A percentile compares a stretch with the other conserved stretches of the same genome.
Conservation (phyloP, 2,113 vertebrate species). For the Archocentrus centrarchus region DNA sequence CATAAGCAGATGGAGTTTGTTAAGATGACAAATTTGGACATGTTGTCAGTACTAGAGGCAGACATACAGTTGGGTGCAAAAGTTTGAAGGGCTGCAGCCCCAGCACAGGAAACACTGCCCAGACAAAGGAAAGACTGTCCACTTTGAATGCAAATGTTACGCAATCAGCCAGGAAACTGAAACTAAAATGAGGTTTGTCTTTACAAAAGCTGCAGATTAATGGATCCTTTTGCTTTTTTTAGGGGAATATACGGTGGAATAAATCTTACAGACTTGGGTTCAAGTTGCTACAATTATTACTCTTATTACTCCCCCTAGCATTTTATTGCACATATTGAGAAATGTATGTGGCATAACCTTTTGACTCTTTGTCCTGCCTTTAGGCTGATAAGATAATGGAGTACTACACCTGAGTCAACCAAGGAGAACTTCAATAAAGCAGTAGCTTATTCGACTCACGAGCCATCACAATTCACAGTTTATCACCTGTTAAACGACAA, state of each 20-base stretch:
- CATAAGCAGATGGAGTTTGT: background rate
- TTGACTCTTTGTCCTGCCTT: background rate
- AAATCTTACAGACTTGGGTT: too few species aligned
- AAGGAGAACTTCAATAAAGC: too few species aligned
- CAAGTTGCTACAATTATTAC: background rate
- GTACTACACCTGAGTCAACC: too few species aligned
- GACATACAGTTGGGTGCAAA: background rate
- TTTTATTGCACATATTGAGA: background rate
- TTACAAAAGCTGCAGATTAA: background rate
- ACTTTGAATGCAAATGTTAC: constrained; percentile 10
- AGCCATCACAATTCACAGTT: too few species aligned
- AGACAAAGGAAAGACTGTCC: background rate
- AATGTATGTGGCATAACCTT: background rate
- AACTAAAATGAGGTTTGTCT: background rate
- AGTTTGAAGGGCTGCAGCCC: background rate
- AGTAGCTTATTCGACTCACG: too few species aligned
- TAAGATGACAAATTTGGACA: background rate
- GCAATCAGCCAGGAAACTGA: background rate
- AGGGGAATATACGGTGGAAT: too few species aligned
- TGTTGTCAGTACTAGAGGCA: background rate
- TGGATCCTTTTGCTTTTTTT: background rate
- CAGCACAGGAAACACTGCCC: background rate
- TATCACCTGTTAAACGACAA: too few species aligned
- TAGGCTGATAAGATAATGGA: background rate
- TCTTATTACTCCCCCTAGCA: background rate